phyloP scores from a whole-genome alignment of 2,113 vertebrate species.

The Pyxicephalus adspersus region DNA sequence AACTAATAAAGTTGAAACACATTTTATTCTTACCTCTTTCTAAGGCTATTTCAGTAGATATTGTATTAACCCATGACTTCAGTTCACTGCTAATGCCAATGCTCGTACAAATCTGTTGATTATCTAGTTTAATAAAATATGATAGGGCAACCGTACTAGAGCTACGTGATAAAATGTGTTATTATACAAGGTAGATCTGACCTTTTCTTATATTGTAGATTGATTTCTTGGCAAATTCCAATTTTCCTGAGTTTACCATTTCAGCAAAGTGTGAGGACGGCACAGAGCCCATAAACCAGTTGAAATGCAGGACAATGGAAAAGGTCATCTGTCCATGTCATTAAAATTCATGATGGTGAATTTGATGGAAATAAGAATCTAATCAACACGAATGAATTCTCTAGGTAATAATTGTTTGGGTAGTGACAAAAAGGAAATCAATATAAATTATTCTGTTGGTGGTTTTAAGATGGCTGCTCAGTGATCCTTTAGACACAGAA shows the following conservation, averaged over 20 bases:
- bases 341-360: slow-evolving; percentile 64
- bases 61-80: slow-evolving; percentile 51
- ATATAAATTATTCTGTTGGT: slow-evolving; percentile 28
- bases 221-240: slow-evolving; percentile 66
- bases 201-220: slow-evolving; percentile 64
- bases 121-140: slow-evolving; percentile 48
- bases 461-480: slow-evolving; percentile 22
- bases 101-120: not conserved
- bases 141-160: slow-evolving; percentile 12
- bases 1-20: slow-evolving; percentile 43
- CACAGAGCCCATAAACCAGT: slow-evolving; percentile 66
- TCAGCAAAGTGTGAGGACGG: slow-evolving; percentile 66
- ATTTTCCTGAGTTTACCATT: slow-evolving; percentile 67
- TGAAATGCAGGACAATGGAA: slow-evolving; percentile 72
- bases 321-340: slow-evolving; percentile 66
- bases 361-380: slow-evolving; percentile 58
- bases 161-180: slow-evolving; percentile 45
- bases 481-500: slow-evolving; percentile 34
- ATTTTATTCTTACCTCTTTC: slow-evolving; percentile 21
- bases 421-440: slow-evolving; percentile 53
- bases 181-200: slow-evolving; percentile 52
- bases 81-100: slow-evolving; percentile 12
- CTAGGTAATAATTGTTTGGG: slow-evolving; percentile 39
- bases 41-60: slow-evolving; percentile 15
- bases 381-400: slow-evolving; percentile 57